phyloP scores from a whole-genome alignment of 2,113 vertebrate genomes.

The Laticauda laticaudata region DNA sequence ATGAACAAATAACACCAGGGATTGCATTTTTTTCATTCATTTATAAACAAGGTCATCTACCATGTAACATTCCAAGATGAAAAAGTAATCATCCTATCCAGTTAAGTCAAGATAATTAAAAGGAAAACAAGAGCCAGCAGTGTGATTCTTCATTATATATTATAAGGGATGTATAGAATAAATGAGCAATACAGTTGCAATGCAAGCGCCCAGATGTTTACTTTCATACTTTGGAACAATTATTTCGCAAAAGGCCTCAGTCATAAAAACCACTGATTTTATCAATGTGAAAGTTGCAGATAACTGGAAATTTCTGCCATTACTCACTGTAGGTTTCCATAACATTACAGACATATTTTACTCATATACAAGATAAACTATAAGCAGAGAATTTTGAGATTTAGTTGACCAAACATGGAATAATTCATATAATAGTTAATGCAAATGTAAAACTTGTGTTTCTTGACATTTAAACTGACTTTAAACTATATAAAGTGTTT shows the following conservation, averaged over 20 bases:
- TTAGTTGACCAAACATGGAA: neutral
- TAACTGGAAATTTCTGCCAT: neutral
- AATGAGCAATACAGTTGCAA: neutral
- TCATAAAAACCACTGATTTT: neutral
- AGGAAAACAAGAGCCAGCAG: neutral
- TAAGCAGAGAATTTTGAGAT: neutral
- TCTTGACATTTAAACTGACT: neutral
- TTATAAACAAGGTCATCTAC: neutral
- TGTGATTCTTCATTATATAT: neutral
- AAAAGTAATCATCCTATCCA: neutral
- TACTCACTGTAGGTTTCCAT: neutral
- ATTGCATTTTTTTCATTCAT: neutral
- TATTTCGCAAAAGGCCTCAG: neutral
- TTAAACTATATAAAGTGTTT: neutral
- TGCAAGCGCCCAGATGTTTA: neutral
- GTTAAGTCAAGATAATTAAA: neutral
- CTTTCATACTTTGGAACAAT: too few species aligned
- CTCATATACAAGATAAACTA: neutral
- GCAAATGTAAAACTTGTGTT: neutral
- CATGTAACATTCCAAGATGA: neutral
- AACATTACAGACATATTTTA: neutral
- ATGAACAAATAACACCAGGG: neutral
- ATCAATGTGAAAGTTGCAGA: neutral
- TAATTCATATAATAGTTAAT: neutral
- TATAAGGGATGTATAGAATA: neutral